Percentiles rank a stretch among this genome's conserved stretches.
Evolutionary conservation across 2,113 vertebrate genomes (phyloP).

Genomic region (Centrocercus urophasianus): DNA sequence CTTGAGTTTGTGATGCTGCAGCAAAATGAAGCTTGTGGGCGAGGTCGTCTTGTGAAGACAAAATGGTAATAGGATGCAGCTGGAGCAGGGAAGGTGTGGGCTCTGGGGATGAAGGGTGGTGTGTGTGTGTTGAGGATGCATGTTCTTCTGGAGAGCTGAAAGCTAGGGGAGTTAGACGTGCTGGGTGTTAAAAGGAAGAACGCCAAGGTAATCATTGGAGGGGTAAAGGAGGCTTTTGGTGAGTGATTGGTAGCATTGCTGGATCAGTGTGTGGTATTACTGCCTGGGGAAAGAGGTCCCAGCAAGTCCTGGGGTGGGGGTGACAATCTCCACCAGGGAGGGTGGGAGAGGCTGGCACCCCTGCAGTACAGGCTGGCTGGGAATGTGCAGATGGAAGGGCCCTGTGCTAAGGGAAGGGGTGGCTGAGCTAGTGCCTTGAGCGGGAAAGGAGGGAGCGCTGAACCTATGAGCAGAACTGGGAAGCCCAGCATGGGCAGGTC

Average conservation of each 20-base stretch:
- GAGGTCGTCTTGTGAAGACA: background rate
- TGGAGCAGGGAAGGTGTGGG: background rate
- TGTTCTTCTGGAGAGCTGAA: background rate
- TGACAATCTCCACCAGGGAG: background rate
- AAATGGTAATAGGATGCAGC: rapidly evolving
- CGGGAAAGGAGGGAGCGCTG: background rate
- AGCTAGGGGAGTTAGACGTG: background rate
- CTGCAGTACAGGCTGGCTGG: background rate
- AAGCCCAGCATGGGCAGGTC: background rate
- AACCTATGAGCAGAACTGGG: background rate
- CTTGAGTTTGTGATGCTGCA: background rate
- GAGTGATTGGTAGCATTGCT: background rate
- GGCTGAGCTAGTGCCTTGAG: background rate
- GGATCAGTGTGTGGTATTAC: background rate
- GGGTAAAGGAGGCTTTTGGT: background rate
- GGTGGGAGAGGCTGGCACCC: rapidly evolving
- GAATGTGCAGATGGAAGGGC: background rate
- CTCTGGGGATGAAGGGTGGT: background rate
- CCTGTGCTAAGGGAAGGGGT: background rate
- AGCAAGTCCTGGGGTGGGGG: background rate
- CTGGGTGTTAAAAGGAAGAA: background rate
- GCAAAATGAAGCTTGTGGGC: background rate
- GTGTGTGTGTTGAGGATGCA: rapidly evolving
- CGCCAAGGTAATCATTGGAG: background rate
- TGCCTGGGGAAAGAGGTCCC: background rate